Base-by-base conservation (phyloP, 64 coral and sea anemone species). In the Montipora cactus region DNA sequence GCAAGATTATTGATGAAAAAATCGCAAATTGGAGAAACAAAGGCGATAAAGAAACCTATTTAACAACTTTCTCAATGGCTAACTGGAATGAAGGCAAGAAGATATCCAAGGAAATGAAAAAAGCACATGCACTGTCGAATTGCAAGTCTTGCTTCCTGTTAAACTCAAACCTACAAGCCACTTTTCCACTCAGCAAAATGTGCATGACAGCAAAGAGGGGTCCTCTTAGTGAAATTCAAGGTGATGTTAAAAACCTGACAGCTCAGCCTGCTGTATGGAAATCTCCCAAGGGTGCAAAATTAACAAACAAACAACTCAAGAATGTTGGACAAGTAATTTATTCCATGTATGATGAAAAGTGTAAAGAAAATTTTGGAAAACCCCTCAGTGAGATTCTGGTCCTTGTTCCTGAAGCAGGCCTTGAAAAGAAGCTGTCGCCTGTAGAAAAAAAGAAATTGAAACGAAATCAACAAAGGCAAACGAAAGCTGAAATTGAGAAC, bases 301-400 rank as follows among this genome's bases (percentile, higher is more conserved):
- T 55, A 55, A 55, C 52, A 55, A 55, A 55, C 52, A 55, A 55
- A 55, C 52, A 55, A 7, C 52, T 55, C 52, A 55, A 55, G 52
- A 55, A 5, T 5, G 52, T 55, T 55, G 52, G 5, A 5, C 52
- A 55, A 55, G 52, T 55, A 5, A 55, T 55, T 55, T 55, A 55
- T 5, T 55, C 52, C 5, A 10, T 10, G 9, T 55, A 55, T 55
- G 52, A 10, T 55, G 52, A 55, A 55, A 91, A 81, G 82, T 81
- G 79, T n/a, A 74, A 91, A 72, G 79, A 82, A 46, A 91, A 83
- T 50, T 83, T 91, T 91, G 90, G 53, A 78, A 81, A 89, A 52
- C 67, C 44, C 74, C 1, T 15, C 77, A 3, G n/a, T 76, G 71
- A 89, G 1, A 78, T 89, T 37, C 83, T 89, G 14, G 25, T 59